These are phyloP conservation scores for Lapara coniferarum DNA, from an alignment of 2,888 invertebrate genomes.

Conservation along the genomic window DNA sequence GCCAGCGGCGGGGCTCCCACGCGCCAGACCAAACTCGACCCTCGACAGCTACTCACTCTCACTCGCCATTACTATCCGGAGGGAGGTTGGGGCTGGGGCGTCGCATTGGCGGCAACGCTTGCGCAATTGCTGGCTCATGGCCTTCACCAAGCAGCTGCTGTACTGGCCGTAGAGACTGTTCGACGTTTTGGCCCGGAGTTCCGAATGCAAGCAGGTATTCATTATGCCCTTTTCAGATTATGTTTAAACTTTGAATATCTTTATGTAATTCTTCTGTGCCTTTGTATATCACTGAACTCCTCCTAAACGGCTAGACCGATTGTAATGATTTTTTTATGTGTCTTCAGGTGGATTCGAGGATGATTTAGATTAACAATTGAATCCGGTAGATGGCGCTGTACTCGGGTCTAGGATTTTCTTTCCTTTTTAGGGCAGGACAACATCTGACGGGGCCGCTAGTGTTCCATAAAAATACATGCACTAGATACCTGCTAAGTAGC, in stretches of 20 bases:
- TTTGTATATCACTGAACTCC: too few species aligned
- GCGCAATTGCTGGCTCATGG: constrained; percentile 91
- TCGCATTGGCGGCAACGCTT: constrained; percentile 87
- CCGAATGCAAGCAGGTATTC: constrained; percentile 86
- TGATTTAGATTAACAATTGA: too few species aligned
- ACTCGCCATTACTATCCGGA: constrained; percentile 94
- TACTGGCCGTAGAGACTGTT: constrained; percentile 83
- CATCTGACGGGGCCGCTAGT: too few species aligned
- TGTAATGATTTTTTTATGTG: too few species aligned
- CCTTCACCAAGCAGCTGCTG: constrained; percentile 86
- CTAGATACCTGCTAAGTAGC: neutral
- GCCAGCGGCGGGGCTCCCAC: constrained; percentile 76
- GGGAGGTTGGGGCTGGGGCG: constrained; percentile 94
- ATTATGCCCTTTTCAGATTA: neutral
- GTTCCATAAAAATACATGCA: neutral
- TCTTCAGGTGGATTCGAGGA: too few species aligned
- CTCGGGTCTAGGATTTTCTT: too few species aligned
- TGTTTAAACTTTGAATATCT: too few species aligned
- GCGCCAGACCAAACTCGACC: constrained; percentile 79
- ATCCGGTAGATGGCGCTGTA: too few species aligned
- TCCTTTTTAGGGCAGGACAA: too few species aligned
- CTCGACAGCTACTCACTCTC: constrained; percentile 85
- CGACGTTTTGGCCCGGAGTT: constrained; percentile 84
- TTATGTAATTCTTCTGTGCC: too few species aligned
- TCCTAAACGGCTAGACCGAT: too few species aligned